phyloP scores from a whole-genome alignment of 2,888 invertebrate genomes.

The Ommatoiulus sabulosus region DNA sequence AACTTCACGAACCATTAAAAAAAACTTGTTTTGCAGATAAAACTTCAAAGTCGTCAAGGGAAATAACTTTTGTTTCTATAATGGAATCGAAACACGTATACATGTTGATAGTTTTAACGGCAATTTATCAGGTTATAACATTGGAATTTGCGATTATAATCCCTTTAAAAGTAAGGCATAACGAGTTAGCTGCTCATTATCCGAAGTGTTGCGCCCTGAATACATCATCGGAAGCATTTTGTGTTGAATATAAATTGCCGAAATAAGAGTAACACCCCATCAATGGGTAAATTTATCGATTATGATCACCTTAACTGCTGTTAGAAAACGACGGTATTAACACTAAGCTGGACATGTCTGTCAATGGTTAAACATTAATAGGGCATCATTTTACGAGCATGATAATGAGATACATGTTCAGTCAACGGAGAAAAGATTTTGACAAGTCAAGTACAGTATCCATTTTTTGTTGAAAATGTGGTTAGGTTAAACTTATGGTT shows the following conservation, averaged over 20 bases:
- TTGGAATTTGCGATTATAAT: neutral
- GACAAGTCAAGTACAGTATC: neutral
- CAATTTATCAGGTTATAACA: too few species aligned
- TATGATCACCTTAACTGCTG: neutral
- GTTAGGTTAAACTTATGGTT: too few species aligned
- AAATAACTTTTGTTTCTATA: too few species aligned
- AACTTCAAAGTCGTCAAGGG: too few species aligned
- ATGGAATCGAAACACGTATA: too few species aligned
- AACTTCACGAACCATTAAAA: too few species aligned
- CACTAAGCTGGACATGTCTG: neutral
- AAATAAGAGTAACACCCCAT: neutral
- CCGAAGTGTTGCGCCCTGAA: neutral
- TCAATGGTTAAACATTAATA: neutral
- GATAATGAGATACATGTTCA: neutral
- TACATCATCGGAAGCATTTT: neutral
- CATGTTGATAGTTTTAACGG: too few species aligned
- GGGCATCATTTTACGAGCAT: neutral
- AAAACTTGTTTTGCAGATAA: too few species aligned
- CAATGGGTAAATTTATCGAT: neutral
- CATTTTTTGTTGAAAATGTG: neutral
- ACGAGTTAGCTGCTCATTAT: neutral
- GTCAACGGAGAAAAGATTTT: neutral
- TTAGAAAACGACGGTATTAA: neutral
- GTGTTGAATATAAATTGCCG: conserved; percentile 1
- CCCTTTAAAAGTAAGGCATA: neutral